A percentile compares a stretch with the other conserved stretches of the same genome.
Evolutionary conservation across 2,797 vertebrate genomes (phyloP).

Genomic region (Rhyacichthys aspro): DNA sequence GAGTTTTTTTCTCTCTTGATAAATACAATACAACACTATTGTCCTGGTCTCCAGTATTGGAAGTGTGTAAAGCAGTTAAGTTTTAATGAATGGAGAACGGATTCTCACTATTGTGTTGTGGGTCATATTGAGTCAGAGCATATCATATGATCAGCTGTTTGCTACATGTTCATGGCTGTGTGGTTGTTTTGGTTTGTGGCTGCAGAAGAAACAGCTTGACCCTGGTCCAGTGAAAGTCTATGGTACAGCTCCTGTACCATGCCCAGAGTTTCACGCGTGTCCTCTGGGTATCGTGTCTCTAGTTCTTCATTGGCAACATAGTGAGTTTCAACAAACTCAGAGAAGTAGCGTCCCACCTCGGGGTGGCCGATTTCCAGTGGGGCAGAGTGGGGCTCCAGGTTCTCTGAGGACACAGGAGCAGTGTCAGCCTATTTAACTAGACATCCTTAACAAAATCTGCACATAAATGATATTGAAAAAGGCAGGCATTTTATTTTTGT

Average conservation of each 20-base stretch:
- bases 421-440: too few species aligned
- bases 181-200: slow-evolving; percentile 61
- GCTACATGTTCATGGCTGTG: slow-evolving; percentile 61
- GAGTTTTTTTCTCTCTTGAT: not conserved
- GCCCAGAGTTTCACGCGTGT: slow-evolving; percentile 82
- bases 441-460: too few species aligned
- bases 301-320: slow-evolving; percentile 92
- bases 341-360: slow-evolving; percentile 94
- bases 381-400: slow-evolving; percentile 89
- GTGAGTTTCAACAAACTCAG: slow-evolving; percentile 86
- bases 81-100: slow-evolving; percentile 34
- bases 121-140: slow-evolving; percentile 4
- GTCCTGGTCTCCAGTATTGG: slow-evolving; percentile 2
- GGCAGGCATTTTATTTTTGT: too few species aligned
- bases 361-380: slow-evolving; percentile 93
- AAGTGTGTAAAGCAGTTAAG: slow-evolving; percentile 31
- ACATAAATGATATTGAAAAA: too few species aligned
- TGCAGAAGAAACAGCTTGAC: slow-evolving; percentile 27
- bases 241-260: slow-evolving; percentile 86
- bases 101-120: slow-evolving; percentile 10
- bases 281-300: slow-evolving; percentile 90
- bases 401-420: slow-evolving; percentile 78
- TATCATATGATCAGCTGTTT: slow-evolving; percentile 1
- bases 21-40: slow-evolving; percentile 1
- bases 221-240: slow-evolving; percentile 57